Conservation (phyloP, 64 coral and sea anemone genomes). For the Catalaphyllia jardinei region DNA sequence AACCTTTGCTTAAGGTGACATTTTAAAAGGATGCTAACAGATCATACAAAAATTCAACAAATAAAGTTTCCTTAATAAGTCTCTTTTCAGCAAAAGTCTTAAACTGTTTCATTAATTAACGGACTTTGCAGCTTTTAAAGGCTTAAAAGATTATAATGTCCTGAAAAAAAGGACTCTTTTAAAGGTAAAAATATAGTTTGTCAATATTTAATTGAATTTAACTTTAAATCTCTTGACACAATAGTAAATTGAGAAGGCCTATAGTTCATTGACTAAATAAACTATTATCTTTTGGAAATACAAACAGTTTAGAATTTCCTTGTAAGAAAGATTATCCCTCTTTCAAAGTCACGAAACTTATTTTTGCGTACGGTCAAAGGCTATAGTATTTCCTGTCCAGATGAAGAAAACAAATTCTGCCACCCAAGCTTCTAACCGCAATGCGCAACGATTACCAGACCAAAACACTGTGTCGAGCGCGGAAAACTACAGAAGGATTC, state of each 20-base stretch:
- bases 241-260: background rate
- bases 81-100: too few relatives aligned
- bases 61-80: too few relatives aligned
- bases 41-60: too few relatives aligned
- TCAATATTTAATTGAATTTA: background rate
- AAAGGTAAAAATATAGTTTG: too few relatives aligned
- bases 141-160: too few relatives aligned
- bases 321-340: too few relatives aligned
- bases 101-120: too few relatives aligned
- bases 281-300: slow-evolving; percentile 20
- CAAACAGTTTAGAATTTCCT: background rate
- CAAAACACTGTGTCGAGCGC: background rate
- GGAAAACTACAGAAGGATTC: background rate
- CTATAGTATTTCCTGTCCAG: background rate
- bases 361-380: background rate
- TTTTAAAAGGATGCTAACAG: too few relatives aligned
- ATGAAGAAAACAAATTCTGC: background rate
- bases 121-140: too few relatives aligned
- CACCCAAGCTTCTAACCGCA: background rate
- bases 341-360: slow-evolving; percentile 7
- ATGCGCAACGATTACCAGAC: background rate
- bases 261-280: background rate
- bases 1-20: too few relatives aligned
- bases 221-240: background rate
- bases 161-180: too few relatives aligned